Base-by-base conservation (phyloP, 2,888 invertebrate species). In the Hypolimnas misippus region DNA sequence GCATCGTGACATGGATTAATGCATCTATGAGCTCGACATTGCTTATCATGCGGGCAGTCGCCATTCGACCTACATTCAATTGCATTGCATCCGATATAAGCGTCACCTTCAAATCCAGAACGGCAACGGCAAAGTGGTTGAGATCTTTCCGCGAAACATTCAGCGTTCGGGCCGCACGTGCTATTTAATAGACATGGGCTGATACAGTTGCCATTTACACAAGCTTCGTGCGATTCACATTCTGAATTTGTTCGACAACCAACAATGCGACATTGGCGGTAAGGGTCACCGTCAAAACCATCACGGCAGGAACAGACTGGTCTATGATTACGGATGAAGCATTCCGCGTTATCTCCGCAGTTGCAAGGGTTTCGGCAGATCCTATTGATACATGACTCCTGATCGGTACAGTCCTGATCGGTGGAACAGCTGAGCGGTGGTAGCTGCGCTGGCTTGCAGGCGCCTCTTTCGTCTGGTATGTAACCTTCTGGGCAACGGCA, bases 401-500 rank as follows among this genome's bases (percentile, higher is more conserved):
- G 94, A 52, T 94, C 94, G 3, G 93, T 92, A 79, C 98, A 98
- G 70, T 98, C 97, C 63, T 93, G 93, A 78, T 98, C 97, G 7
- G 94, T 92, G 16, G 95, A 94, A 77, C 98, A 98, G 52, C 96
- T 96, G 70, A 94, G 94, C 66, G 95, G 93, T 80, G 95, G 94
- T 64, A 95, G 84, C 54, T 95, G 88, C 31, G 96, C 94, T 60
- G 95, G 94, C 76, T 94, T 94, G 77, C 97, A 97, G 77, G 95
- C 94, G 62, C 97, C 97, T 72, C 94, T 94, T 70, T 95, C 93
- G 76, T 97, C 95, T 0, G 97, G 96, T 66, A 97, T 95, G 93
- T 95, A 97, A 51, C 97, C 96, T 73, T 96, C 96, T 0, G 97
- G 96, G 76, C 97, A 97, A 62, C 96, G 96, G 79, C 97, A 98